phyloP scores from a whole-genome alignment of 2,113 vertebrate genomes.

The Corythoichthys haematopterus region DNA sequence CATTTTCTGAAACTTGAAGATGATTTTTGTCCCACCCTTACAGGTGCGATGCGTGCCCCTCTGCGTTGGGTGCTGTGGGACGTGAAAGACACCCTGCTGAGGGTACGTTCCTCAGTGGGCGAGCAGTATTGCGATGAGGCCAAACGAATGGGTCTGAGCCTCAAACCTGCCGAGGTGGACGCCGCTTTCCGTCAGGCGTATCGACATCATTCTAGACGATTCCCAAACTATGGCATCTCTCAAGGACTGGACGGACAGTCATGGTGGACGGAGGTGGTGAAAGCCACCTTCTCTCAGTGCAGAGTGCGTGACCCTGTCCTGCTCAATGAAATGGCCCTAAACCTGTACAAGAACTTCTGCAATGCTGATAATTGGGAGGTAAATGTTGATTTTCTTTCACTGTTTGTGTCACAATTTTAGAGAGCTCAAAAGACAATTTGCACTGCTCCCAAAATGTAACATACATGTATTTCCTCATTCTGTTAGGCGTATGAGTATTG shows the following conservation, averaged over 20 bases:
- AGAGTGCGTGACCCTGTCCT: conserved; percentile 67
- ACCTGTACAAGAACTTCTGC: conserved; percentile 80
- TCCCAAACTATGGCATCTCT: conserved; percentile 83
- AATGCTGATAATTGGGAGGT: conserved; percentile 79
- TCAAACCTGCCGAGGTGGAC: conserved; percentile 64
- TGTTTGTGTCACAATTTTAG: neutral
- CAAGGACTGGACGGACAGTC: conserved; percentile 76
- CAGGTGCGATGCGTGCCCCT: conserved; percentile 53
- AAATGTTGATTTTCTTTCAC: conserved; percentile 17
- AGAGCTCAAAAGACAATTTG: neutral
- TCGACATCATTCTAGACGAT: conserved; percentile 59
- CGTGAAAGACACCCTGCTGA: conserved; percentile 86
- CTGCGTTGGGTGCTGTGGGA: conserved; percentile 87
- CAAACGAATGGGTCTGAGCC: conserved; percentile 65
- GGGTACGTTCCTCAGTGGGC: conserved; percentile 77
- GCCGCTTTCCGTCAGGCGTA: conserved; percentile 71
- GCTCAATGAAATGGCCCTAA: conserved; percentile 66
- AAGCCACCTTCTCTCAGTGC: conserved; percentile 76
- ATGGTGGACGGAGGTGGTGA: conserved; percentile 83
- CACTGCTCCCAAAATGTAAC: neutral
- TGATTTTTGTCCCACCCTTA: neutral
- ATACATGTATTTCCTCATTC: too few species aligned
- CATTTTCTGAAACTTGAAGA: neutral
- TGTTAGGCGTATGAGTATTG: too few species aligned
- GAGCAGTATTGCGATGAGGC: conserved; percentile 81